Evolutionary conservation across 2,113 vertebrate genomes (phyloP).

Genomic region (Carassius auratus): DNA sequence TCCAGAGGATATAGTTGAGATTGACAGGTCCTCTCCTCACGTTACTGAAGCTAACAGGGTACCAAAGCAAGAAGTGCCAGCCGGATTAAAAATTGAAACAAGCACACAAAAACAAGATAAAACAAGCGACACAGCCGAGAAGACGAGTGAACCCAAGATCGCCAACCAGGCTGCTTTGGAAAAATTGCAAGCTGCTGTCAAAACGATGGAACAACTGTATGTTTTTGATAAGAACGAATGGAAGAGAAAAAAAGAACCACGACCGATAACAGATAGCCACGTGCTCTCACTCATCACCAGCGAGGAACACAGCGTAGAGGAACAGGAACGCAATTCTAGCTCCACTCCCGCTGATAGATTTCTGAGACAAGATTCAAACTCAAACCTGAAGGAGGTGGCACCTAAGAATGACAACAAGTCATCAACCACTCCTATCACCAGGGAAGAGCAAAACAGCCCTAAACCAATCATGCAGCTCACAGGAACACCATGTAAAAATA

Average conservation of each 20-base stretch:
- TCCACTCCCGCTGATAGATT: conserved; percentile 53
- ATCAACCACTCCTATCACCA: conserved; percentile 5
- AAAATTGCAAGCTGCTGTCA: conserved; percentile 91
- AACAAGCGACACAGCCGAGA: conserved; percentile 64
- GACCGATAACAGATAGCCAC: conserved; percentile 82
- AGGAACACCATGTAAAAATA: conserved; percentile 42
- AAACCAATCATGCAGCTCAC: conserved; percentile 41
- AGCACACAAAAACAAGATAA: conserved; percentile 77
- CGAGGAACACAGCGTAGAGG: conserved; percentile 65
- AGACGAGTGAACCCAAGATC: conserved; percentile 73
- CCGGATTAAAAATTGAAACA: conserved; percentile 76
- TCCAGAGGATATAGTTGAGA: conserved; percentile 52
- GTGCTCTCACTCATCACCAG: conserved; percentile 85
- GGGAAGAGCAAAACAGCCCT: conserved; percentile 50
- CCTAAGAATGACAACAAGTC: conserved; percentile 58
- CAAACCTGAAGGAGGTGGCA: conserved; percentile 60
- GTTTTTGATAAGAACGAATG: conserved; percentile 89
- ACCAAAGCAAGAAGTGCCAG: conserved; percentile 70
- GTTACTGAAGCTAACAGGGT: conserved; percentile 67
- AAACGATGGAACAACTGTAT: conserved; percentile 96
- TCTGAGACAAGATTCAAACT: conserved; percentile 68
- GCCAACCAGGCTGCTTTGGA: conserved; percentile 79
- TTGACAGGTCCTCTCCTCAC: conserved; percentile 62
- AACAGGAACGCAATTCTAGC: background rate
- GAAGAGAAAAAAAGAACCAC: conserved; percentile 85